A percentile compares a stretch with the other conserved stretches of the same genome.
phyloP scores from a whole-genome alignment of 1,140 invertebrate genomes.

The Adoxophyes honmai region DNA sequence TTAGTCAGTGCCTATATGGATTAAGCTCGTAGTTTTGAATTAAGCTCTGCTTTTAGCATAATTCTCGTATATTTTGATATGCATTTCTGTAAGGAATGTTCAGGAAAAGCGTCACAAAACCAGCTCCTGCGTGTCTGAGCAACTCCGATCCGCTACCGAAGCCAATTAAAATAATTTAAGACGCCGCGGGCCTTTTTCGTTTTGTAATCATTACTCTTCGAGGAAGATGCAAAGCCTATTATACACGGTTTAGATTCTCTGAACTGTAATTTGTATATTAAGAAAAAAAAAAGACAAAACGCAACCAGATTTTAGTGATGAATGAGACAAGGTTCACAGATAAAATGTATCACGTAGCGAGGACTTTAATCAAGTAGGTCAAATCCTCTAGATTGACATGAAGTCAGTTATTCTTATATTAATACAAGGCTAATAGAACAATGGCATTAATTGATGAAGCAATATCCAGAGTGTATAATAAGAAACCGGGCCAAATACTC shows the following conservation, averaged over 20 bases:
- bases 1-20: not conserved
- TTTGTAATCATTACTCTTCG: constrained; percentile 71
- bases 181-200: constrained; percentile 71
- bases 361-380: not conserved
- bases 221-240: constrained; percentile 64
- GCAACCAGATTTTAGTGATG: constrained; percentile 23
- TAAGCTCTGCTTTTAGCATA: not conserved
- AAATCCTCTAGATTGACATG: not conserved
- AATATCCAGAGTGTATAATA: not conserved
- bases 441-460: not conserved
- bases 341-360: constrained; percentile 7
- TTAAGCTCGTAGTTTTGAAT: not conserved
- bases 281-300: constrained; percentile 35
- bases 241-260: constrained; percentile 59
- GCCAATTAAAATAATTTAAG: constrained; percentile 78
- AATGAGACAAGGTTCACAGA: constrained; percentile 21
- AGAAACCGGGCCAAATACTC: not conserved
- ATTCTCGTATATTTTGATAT: constrained; percentile 23
- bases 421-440: not conserved
- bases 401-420: not conserved
- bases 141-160: constrained; percentile 66
- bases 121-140: constrained; percentile 26
- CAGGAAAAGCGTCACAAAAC: constrained; percentile 27
- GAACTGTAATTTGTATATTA: constrained; percentile 56
- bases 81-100: constrained; percentile 21